Conservation (phyloP, 2,888 invertebrate genomes). For the Agonopterix subpropinquella region DNA sequence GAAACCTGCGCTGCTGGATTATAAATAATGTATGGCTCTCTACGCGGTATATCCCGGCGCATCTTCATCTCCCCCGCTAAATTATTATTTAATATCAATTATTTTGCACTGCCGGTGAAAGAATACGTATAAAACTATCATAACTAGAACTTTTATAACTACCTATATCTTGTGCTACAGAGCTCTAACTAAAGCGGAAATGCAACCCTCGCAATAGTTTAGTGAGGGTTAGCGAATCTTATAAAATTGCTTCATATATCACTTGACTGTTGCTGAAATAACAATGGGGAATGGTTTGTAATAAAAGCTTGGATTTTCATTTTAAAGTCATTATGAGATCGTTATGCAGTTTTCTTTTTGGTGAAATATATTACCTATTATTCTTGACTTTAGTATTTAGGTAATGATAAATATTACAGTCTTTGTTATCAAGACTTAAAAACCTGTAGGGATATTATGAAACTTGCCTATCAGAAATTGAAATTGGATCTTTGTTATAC, state of each 20-base stretch:
- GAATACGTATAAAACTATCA: conserved; percentile 17
- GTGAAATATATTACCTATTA: too few species aligned
- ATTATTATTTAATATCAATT: conserved; percentile 56
- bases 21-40: conserved; percentile 29
- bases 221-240: conserved; percentile 13
- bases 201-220: conserved; percentile 10
- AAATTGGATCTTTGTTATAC: too few species aligned
- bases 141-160: conserved; percentile 12
- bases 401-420: too few species aligned
- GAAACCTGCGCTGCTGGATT: conserved; percentile 12
- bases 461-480: too few species aligned
- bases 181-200: conserved; percentile 4
- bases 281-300: conserved; percentile 13
- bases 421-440: too few species aligned
- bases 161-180: neutral
- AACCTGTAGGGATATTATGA: too few species aligned
- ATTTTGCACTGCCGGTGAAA: conserved; percentile 23
- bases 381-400: too few species aligned
- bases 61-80: conserved; percentile 30
- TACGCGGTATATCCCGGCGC: conserved; percentile 1
- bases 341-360: neutral
- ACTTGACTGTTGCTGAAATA: conserved; percentile 19
- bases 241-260: conserved; percentile 24
- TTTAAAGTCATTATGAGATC: conserved; percentile 1
- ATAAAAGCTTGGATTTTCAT: conserved; percentile 6